Base-by-base conservation (phyloP, 2,797 vertebrate species). In the Chrosomus eos region DNA sequence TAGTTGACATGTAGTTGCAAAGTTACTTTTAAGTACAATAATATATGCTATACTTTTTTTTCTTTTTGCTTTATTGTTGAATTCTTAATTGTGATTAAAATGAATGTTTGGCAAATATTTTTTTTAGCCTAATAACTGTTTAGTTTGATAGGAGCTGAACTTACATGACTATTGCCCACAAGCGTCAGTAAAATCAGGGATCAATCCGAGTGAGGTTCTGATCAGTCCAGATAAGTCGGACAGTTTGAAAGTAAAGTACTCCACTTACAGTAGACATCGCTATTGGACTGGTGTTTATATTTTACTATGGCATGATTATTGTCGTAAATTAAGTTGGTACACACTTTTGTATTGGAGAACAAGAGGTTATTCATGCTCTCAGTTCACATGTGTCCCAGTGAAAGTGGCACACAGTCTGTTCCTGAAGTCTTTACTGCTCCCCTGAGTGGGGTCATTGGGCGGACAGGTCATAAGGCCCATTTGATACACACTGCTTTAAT, bases 371-470 rank as follows among this genome's bases (percentile, higher is more conserved):
- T 90, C 81, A 85, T 87, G 87, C 64, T 87, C 80, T 78, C 62
- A 51, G 43, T 88, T 91, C 90, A 87, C 87, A 38, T 81, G 88
- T 77, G 92, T 89, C 84, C 83, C 86, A 82, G 88, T 90, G 92
- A 93, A 91, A 76, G 90, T 86, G 89, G 88, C 89, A 91, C 90
- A 93, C 91, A 93, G 93, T 89, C 86, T 13, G 71, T 83, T 86
- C 48, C 53, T 68, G 62, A 81, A 38, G 64, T 62, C 75, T 82
- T 78, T 68, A 68, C 51, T 48, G 88, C 68, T 93, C 92, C 90
- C 91, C 72, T 51, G 88, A 89, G 92, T 82, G 91, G 89, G 94
- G 94, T 95, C 93, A 94, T 82, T 66, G 84, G 64, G 89, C 90
- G 93, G 93, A 88, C 93, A 92, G 78, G 28, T 89, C 89, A 92